Percentiles rank a stretch among this genome's conserved stretches.
Conservation (phyloP, 1,140 invertebrate genomes). For the Nephotettix cincticeps region DNA sequence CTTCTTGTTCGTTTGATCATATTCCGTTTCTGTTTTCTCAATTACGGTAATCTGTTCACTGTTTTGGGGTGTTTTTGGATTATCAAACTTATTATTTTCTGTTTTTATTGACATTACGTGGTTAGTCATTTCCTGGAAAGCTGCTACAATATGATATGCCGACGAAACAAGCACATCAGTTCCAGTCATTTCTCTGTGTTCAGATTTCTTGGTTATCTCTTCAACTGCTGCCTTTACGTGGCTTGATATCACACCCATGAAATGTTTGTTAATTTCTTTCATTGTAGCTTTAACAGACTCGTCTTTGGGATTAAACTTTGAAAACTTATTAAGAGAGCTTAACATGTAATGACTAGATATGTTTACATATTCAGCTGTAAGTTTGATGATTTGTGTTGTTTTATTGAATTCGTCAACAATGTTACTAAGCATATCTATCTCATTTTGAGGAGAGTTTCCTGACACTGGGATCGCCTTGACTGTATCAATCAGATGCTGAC, state of each 20-base stretch:
- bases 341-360: neutral
- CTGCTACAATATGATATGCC: neutral
- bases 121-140: neutral
- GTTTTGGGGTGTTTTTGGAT: neutral
- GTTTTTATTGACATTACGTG: neutral
- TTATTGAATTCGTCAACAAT: neutral
- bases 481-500: neutral
- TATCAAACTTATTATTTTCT: neutral
- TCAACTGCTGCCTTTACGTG: neutral
- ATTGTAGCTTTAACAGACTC: neutral
- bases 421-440: neutral
- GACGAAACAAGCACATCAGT: neutral
- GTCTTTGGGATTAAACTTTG: neutral
- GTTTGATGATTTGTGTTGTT: neutral
- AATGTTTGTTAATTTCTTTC: neutral
- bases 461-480: neutral
- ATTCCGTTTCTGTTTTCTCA: neutral
- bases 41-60: neutral
- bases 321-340: neutral
- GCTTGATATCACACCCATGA: neutral
- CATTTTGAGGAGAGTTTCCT: neutral
- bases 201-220: neutral
- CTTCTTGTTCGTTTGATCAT: neutral
- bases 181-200: neutral
- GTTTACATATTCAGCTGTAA: neutral